A percentile compares a stretch with the other conserved stretches of the same genome.
phyloP scores from a whole-genome alignment of 2,888 invertebrate species.

The Metellina segmentata region DNA sequence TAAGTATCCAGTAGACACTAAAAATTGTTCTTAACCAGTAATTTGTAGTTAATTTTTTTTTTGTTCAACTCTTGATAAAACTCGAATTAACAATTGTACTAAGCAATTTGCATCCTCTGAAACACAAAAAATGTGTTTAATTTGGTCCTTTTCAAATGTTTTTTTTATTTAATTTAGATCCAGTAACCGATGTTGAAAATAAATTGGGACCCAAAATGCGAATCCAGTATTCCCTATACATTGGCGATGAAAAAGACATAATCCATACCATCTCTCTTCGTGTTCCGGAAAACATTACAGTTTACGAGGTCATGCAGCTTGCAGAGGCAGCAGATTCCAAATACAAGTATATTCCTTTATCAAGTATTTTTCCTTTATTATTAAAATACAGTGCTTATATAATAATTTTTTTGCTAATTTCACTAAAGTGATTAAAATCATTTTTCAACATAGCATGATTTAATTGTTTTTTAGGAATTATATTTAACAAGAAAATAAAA shows the following conservation, averaged over 20 bases:
- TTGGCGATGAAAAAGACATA: slow-evolving; percentile 50
- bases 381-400: background rate
- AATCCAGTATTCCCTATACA: slow-evolving; percentile 43
- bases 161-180: slow-evolving; percentile 9
- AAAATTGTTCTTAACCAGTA: background rate
- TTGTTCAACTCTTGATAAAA: background rate
- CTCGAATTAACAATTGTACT: background rate
- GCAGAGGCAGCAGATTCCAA: slow-evolving; percentile 34
- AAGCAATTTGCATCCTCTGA: background rate
- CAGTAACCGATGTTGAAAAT: slow-evolving; percentile 14
- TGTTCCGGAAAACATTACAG: slow-evolving; percentile 40
- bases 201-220: slow-evolving; percentile 33
- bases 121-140: background rate
- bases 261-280: slow-evolving; percentile 39
- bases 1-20: no score
- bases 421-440: background rate
- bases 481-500: background rate
- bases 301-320: slow-evolving; percentile 41
- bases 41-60: background rate
- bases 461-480: background rate
- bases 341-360: slow-evolving; percentile 32
- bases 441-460: background rate
- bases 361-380: background rate
- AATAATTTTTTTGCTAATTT: background rate
- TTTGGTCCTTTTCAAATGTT: background rate